These are phyloP conservation scores for Zootermopsis nevadensis DNA, from an alignment of 2,888 invertebrate species.

Conservation along the genomic window DNA sequence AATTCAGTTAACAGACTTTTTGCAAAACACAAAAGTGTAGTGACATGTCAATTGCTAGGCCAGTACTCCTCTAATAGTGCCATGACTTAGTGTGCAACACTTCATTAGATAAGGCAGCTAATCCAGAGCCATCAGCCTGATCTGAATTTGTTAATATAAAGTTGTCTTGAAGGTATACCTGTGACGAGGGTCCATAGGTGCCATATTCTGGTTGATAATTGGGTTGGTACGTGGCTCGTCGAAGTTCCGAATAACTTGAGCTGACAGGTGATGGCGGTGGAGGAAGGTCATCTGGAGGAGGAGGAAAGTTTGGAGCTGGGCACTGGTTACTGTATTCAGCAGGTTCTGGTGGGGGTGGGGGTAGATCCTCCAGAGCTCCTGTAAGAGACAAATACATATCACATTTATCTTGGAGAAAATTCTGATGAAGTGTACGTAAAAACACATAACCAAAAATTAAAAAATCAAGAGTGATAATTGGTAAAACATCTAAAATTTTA, in stretches of 20 bases:
- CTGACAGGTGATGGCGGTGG: slow-evolving; percentile 92
- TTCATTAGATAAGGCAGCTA: no score
- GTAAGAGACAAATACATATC: neutral
- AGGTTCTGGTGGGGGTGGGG: slow-evolving; percentile 68
- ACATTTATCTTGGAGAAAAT: no score
- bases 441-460: no score
- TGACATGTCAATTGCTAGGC: no score
- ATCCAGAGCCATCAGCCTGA: no score
- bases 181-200: slow-evolving; percentile 77
- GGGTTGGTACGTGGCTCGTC: slow-evolving; percentile 78
- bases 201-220: slow-evolving; percentile 67
- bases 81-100: no score
- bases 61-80: no score
- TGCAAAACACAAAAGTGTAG: no score
- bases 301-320: slow-evolving; percentile 63
- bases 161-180: slow-evolving; percentile 63
- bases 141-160: neutral
- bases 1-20: no score
- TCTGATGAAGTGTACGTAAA: no score
- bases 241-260: slow-evolving; percentile 88
- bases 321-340: slow-evolving; percentile 63
- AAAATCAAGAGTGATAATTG: no score
- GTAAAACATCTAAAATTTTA: no score
- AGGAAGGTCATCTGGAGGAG: slow-evolving; percentile 74
- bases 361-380: slow-evolving; percentile 56